Percentiles rank a stretch among this genome's conserved stretches.
phyloP scores from a whole-genome alignment of 2,797 vertebrate species.

The Morus bassanus region DNA sequence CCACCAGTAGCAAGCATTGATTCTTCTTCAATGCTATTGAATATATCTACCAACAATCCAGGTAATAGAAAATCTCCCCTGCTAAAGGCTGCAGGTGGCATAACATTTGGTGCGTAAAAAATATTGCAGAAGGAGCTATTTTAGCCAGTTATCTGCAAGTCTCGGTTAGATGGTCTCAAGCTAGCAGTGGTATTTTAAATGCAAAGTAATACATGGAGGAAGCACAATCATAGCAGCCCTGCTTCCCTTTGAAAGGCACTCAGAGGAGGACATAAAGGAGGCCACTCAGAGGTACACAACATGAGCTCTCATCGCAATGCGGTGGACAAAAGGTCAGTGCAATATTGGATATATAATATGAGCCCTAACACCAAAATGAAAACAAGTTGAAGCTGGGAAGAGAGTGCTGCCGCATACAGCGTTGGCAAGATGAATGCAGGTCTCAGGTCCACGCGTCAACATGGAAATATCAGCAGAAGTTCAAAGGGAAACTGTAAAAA shows the following conservation, averaged over 20 bases:
- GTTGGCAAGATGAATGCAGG: rapidly evolving
- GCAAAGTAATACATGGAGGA: neutral
- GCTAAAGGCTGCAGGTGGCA: neutral
- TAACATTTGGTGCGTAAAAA: neutral
- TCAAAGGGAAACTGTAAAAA: neutral
- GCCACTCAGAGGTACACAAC: neutral
- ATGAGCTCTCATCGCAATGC: neutral
- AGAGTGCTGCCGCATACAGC: rapidly evolving
- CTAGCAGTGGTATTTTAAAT: slow-evolving; percentile 7
- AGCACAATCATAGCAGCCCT: neutral
- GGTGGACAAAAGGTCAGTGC: neutral
- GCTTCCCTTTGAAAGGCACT: neutral
- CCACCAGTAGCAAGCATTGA: neutral
- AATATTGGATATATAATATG: neutral
- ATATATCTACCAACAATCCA: neutral
- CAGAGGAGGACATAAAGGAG: neutral
- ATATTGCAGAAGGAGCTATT: neutral
- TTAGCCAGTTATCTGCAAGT: neutral
- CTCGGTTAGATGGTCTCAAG: neutral
- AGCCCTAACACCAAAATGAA: neutral
- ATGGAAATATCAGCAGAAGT: neutral
- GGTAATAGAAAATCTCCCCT: slow-evolving; percentile 1
- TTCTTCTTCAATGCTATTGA: neutral
- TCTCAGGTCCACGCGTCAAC: neutral
- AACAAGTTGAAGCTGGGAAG: neutral